Base-by-base conservation (phyloP, 2,113 vertebrate genomes). In the Sardina pilchardus region DNA sequence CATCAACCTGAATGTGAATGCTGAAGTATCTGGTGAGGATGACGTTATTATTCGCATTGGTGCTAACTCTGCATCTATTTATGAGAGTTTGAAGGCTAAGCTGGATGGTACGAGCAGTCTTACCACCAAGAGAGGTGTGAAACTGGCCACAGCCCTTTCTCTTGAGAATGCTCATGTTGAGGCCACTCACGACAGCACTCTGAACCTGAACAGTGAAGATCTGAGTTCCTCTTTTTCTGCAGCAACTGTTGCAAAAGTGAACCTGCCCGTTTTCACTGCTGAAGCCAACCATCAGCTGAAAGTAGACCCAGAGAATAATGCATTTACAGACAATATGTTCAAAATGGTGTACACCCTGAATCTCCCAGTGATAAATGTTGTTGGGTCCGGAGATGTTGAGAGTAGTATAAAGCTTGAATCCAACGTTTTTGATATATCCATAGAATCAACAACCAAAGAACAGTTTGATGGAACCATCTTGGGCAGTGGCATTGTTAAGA, bases 41-140 rank as follows among this genome's bases (percentile, higher is more conserved):
- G 96, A 98, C 89, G 92, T 98, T 48, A 92, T 96, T 34, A 94
- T 96, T 88, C 96, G 93, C 50, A 90, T 99, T 71, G 93, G 94
- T 89, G 93, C 95, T 78, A 96, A 93, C 1, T 96, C 97, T 19
- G 93, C 94, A 56, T 98, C 97, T 78, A 94, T 95, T 67, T 94
- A 95, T 84, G 95, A 97, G 2, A 45, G 91, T n/a, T 92, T 99
- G 10, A 95, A 96, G 48, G 96, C 96, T 88, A 98, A 96, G 87
- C 92, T 99, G 87, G 96, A 97, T 89, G 96, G 96, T 44, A 97
- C 96, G 48, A 96, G 96, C 81, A 96, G 96, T 48, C 90, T 99
- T 86, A 97, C 94, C 67, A 96, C 94, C 80, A 97, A 95, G 89
- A 96, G 95, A 63, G 97, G 30, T 96, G 3, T 97, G 83, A 99